phyloP scores from a whole-genome alignment of 2,797 vertebrate genomes.

The Hippoglossus hippoglossus region DNA sequence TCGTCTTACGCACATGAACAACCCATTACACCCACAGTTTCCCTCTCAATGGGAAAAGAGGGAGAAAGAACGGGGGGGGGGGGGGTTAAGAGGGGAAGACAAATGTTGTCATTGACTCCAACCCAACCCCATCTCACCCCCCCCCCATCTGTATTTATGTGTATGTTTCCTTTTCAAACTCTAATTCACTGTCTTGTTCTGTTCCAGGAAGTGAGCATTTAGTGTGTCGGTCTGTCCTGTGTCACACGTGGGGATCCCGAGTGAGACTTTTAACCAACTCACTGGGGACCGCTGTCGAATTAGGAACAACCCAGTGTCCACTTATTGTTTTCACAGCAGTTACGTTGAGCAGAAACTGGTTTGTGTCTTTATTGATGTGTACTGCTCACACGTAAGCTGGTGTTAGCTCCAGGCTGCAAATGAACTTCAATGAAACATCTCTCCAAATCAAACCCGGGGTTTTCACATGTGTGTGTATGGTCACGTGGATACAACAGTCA shows the following conservation, averaged over 20 bases:
- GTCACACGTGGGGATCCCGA: constrained; percentile 27
- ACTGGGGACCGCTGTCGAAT: constrained; percentile 47
- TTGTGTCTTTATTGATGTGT: constrained; percentile 5
- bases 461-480: constrained; percentile 8
- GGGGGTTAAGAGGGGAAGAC: constrained; percentile 46
- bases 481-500: constrained; percentile 25
- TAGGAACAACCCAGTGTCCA: constrained; percentile 21
- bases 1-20: constrained; percentile 71
- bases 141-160: constrained; percentile 38
- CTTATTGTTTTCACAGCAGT: constrained; percentile 49
- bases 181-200: constrained; percentile 49
- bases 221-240: constrained; percentile 21
- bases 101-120: constrained; percentile 71
- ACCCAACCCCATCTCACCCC: constrained; percentile 54
- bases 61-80: constrained; percentile 35
- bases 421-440: constrained; percentile 27
- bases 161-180: constrained; percentile 49
- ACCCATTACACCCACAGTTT: constrained; percentile 72
- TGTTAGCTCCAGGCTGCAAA: background rate
- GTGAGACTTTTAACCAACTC: constrained; percentile 42
- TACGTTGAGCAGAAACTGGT: constrained; percentile 19
- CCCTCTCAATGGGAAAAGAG: constrained; percentile 57
- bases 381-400: constrained; percentile 5
- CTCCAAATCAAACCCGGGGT: constrained; percentile 22
- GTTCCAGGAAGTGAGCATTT: constrained; percentile 50